Evolutionary conservation across 2,888 invertebrate genomes (phyloP).

Genomic region (Monoplex corrugatus): DNA sequence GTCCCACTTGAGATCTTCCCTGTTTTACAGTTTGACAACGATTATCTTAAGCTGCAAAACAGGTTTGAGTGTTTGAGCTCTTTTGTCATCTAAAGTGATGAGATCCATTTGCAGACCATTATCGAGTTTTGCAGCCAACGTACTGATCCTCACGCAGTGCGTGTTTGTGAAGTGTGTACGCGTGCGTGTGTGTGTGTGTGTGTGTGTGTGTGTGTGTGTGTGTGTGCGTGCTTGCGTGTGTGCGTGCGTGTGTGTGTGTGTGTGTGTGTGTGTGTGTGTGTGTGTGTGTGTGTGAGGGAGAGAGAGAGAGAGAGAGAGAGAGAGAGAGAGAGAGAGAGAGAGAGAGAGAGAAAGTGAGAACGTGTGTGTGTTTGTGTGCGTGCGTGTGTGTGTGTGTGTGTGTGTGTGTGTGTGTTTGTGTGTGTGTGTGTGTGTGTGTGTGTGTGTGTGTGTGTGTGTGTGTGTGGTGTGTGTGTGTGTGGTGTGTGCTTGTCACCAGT

Average conservation of each 20-base stretch:
- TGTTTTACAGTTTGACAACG: neutral
- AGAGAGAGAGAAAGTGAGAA: no score
- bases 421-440: neutral
- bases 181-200: constrained; percentile 12
- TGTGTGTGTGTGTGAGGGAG: no score
- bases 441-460: constrained; percentile 2
- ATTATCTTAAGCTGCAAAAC: no score
- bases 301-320: no score
- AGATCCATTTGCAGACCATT: no score
- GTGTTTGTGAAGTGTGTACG: neutral
- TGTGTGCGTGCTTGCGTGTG: neutral
- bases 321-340: no score
- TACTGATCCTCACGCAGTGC: no score
- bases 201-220: neutral
- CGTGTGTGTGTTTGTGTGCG: neutral
- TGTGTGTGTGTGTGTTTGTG: neutral
- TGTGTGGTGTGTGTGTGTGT: neutral
- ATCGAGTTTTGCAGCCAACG: no score
- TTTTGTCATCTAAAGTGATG: no score
- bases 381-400: neutral
- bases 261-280: neutral
- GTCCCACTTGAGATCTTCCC: no score
- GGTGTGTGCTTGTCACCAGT: no score
- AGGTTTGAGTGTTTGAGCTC: no score
- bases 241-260: neutral